Evolutionary conservation across 1,140 invertebrate genomes (phyloP), one percentile per base, ranked within the genome.

Genomic region (Bombus superbus): DNA sequence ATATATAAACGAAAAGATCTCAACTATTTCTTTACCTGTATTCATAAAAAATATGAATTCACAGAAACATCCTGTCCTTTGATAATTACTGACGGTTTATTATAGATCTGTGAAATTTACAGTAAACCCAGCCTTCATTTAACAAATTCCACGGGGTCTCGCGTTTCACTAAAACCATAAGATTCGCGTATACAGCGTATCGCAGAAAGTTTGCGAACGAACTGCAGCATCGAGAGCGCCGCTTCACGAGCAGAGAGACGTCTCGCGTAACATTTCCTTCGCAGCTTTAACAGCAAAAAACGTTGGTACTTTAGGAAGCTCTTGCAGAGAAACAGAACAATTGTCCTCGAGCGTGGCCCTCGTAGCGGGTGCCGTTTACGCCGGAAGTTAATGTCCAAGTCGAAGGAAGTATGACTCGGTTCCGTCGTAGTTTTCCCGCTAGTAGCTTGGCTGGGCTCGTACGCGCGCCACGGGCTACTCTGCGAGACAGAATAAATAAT

Each of bases 401-500:
- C 71, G 76, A 79, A 86, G 84, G 57, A 82, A 72, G 76, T 72
- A 62, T 64, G 77, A 38, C 81, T 42, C 35, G 62, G 71, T 69
- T 76, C 62, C 71, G 72, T 40, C 64, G 57, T 59, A 87, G 76
- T 85, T 88, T 78, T 42, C 28, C 6, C 42, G 10, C 8, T 13
- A 40, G n/a, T 11, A 6, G 15, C 47, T 71, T 44, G 69, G 71
- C 38, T 44, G 18, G 66, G 32, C 79, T 72, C 53, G 25, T 47
- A 5, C 62, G 32, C 76, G 44, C 71, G 38, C 53, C 47, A 38
- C 59, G 57, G 42, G 53, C 40, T 25, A 53, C 38, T 66, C 59
- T 47, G 32, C 53, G 62, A 47, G 72, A 18, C 72, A 72, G 77
- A 86, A 85, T 81, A 89, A 89, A 86, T 89, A 89, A 89, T 89